Conservation (phyloP, 2,888 invertebrate genomes). For the Charanyca ferruginea region DNA sequence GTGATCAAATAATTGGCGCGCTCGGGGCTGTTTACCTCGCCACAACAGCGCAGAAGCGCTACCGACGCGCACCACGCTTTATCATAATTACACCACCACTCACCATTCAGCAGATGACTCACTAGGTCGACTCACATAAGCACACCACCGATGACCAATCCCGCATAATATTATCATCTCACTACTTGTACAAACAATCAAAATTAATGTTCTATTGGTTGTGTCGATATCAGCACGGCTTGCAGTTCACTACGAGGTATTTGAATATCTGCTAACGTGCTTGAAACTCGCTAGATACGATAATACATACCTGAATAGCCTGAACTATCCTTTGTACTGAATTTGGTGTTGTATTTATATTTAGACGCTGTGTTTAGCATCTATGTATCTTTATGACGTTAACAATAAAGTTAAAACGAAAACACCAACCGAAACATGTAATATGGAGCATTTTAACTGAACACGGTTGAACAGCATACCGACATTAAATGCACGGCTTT, state of each 20-base stretch:
- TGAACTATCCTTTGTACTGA: too few relatives aligned
- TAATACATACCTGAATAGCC: constrained; percentile 40
- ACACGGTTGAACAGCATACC: constrained; percentile 1
- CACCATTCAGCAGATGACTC: constrained; percentile 42
- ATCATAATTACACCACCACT: constrained; percentile 62
- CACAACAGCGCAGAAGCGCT: constrained; percentile 32
- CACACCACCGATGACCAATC: constrained; percentile 43
- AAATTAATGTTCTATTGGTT: constrained; percentile 61
- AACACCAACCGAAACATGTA: constrained; percentile 10
- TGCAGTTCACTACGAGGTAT: constrained; percentile 49
- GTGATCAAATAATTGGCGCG: constrained; percentile 66
- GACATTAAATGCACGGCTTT: constrained; percentile 38
- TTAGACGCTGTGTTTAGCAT: constrained; percentile 1
- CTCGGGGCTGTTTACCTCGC: constrained; percentile 57
- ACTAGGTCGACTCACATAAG: constrained; percentile 43
- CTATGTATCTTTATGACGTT: constrained; percentile 12
- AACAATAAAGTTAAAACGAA: constrained; percentile 10
- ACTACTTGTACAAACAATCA: constrained; percentile 62
- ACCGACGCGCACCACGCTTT: constrained; percentile 44
- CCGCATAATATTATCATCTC: constrained; percentile 61
- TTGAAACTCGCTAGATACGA: constrained; percentile 34
- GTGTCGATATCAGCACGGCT: constrained; percentile 52
- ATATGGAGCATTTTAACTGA: constrained; percentile 11
- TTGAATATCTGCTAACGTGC: constrained; percentile 51
- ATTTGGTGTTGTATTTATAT: constrained; percentile 34